A percentile compares a stretch with the other conserved stretches of the same genome.
Conservation (phyloP, 1,140 invertebrate species). For the Macrotrachela quadricornifera region DNA sequence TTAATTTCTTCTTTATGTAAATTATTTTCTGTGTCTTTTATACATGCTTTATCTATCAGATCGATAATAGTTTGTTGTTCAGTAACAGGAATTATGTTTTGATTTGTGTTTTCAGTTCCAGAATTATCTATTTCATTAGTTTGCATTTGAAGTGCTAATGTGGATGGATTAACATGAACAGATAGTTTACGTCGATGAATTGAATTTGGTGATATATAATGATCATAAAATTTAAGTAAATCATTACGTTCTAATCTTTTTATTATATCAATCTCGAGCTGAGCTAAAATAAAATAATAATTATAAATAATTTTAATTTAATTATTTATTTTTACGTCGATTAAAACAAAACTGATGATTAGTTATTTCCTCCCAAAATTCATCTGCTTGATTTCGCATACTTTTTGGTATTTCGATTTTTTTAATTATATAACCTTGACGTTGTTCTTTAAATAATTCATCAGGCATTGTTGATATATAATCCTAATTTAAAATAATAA, state of each 20-base stretch:
- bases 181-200: slow-evolving; percentile 29
- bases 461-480: slow-evolving; percentile 48
- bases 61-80: too few species aligned
- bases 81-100: too few species aligned
- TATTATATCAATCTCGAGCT: slow-evolving; percentile 59
- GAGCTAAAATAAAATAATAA: slow-evolving; percentile 29
- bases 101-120: too few species aligned
- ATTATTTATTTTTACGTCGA: slow-evolving; percentile 29
- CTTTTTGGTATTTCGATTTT: slow-evolving; percentile 74
- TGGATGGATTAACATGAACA: slow-evolving; percentile 47
- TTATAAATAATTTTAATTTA: not conserved
- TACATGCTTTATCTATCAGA: slow-evolving; percentile 10
- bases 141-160: too few species aligned
- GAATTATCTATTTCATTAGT: too few species aligned
- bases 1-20: not conserved
- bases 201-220: slow-evolving; percentile 5
- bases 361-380: slow-evolving; percentile 64
- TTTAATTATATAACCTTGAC: slow-evolving; percentile 51
- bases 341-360: slow-evolving; percentile 77
- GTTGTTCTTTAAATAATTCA: slow-evolving; percentile 60
- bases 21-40: not conserved
- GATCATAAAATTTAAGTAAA: slow-evolving; percentile 57
- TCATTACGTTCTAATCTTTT: slow-evolving; percentile 55
- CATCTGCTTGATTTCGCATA: slow-evolving; percentile 41
- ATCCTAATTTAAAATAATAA: too few species aligned